Conservation (phyloP, 2,888 invertebrate species). For the Mechanitis messenoides region DNA sequence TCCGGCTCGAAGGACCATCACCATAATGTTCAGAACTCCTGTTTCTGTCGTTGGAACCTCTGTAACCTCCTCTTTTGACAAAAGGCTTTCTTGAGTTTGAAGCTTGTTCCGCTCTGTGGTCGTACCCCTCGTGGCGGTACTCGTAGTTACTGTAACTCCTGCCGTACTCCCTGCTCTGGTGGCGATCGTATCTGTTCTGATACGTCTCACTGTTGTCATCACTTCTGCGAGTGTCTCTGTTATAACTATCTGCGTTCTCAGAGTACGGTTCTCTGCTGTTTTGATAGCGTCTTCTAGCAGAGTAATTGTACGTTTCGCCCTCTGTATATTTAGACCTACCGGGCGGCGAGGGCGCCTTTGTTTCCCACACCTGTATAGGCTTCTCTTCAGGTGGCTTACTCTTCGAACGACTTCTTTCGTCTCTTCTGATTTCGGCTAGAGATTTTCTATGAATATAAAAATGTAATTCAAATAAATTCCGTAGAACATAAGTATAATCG, state of each 20-base stretch:
- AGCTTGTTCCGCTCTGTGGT: constrained; percentile 40
- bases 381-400: constrained; percentile 48
- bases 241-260: constrained; percentile 8
- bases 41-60: constrained; percentile 36
- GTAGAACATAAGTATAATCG: background rate
- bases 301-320: constrained; percentile 35
- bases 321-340: constrained; percentile 35
- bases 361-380: constrained; percentile 54
- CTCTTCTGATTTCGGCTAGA: constrained; percentile 43
- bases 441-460: constrained; percentile 45
- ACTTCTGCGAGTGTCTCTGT: constrained; percentile 28
- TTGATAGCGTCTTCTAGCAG: constrained; percentile 22
- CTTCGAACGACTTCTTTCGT: constrained; percentile 46
- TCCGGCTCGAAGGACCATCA: constrained; percentile 28
- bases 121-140: constrained; percentile 28
- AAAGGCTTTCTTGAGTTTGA: constrained; percentile 40
- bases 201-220: constrained; percentile 35
- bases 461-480: background rate
- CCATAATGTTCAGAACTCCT: constrained; percentile 33
- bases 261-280: constrained; percentile 5
- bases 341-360: constrained; percentile 37
- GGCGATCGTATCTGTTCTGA: constrained; percentile 40
- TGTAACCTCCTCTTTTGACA: constrained; percentile 44
- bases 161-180: constrained; percentile 32
- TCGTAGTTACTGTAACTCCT: constrained; percentile 23